Evolutionary conservation across 2,888 invertebrate species (phyloP).

Genomic region (Amiota minor): DNA sequence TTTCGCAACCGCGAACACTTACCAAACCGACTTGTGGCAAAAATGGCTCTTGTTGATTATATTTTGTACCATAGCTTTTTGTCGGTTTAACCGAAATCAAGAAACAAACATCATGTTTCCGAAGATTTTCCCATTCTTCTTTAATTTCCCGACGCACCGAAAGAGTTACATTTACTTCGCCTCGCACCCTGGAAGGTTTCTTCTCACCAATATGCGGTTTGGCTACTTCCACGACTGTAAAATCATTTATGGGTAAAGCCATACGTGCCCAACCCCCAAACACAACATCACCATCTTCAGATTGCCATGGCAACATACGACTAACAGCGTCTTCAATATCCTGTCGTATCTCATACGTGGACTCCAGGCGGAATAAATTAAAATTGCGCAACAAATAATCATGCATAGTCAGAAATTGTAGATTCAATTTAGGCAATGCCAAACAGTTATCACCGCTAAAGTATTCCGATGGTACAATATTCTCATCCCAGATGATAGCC

Average conservation of each 20-base stretch:
- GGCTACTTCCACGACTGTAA: conserved; percentile 95
- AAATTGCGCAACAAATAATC: conserved; percentile 98
- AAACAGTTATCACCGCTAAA: conserved; percentile 96
- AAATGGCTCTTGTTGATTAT: conserved; percentile 87
- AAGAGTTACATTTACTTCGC: conserved; percentile 94
- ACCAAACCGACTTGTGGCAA: conserved; percentile 93
- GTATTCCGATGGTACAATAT: conserved; percentile 97
- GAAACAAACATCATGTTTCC: conserved; percentile 99
- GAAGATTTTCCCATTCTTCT: conserved; percentile 95
- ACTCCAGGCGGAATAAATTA: conserved; percentile 96
- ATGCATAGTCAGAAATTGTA: conserved; percentile 98
- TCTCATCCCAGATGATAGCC: conserved; percentile 98
- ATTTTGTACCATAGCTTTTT: conserved; percentile 87
- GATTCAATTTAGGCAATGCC: conserved; percentile 96
- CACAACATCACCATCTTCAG: conserved; percentile 88
- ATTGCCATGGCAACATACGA: conserved; percentile 93
- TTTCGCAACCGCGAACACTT: conserved; percentile 96
- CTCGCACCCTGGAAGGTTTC: conserved; percentile 94
- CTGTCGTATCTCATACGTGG: conserved; percentile 95
- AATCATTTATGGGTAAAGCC: conserved; percentile 94
- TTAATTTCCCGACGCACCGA: conserved; percentile 93
- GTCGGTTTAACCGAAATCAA: conserved; percentile 91
- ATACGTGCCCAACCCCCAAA: conserved; percentile 99
- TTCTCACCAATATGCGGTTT: conserved; percentile 95
- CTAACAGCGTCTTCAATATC: conserved; percentile 98